Percentiles rank a stretch among this genome's conserved stretches.
Evolutionary conservation across 2,888 invertebrate species (phyloP).

Genomic region (Lasioglossum lativentre): DNA sequence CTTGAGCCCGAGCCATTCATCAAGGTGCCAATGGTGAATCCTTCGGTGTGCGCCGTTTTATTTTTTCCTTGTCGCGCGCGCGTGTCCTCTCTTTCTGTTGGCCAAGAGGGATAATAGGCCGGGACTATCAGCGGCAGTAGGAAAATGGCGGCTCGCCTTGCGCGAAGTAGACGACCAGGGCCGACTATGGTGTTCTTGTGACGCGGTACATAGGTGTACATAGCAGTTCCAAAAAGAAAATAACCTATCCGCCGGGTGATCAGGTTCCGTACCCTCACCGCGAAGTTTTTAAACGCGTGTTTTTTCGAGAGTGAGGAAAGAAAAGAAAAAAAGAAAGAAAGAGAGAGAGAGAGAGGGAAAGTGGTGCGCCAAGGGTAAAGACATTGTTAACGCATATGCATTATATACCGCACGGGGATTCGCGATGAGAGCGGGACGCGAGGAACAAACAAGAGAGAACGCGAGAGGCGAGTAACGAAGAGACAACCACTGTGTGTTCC

Average conservation of each 20-base stretch:
- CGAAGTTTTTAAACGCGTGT: no score
- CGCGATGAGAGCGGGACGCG: slow-evolving; percentile 54
- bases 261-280: background rate
- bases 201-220: slow-evolving; percentile 7
- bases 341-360: background rate
- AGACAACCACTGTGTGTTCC: slow-evolving; percentile 57
- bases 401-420: slow-evolving; percentile 36
- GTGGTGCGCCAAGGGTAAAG: background rate
- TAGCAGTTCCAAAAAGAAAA: background rate
- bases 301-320: no score
- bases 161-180: slow-evolving; percentile 61
- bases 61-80: slow-evolving; percentile 41
- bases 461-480: slow-evolving; percentile 46
- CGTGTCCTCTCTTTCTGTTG: slow-evolving; percentile 47
- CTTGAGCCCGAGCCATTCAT: slow-evolving; percentile 22
- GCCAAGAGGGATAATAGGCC: slow-evolving; percentile 62
- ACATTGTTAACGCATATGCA: slow-evolving; percentile 43
- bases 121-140: slow-evolving; percentile 68
- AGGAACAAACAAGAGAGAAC: slow-evolving; percentile 35
- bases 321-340: background rate
- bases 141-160: slow-evolving; percentile 72
- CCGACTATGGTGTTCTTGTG: slow-evolving; percentile 37
- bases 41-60: slow-evolving; percentile 25
- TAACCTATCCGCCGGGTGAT: background rate
- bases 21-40: slow-evolving; percentile 53